These are phyloP conservation scores for Coelogynopora nodosa DNA, from an alignment of 2,888 invertebrate species.

Conservation along the genomic window DNA sequence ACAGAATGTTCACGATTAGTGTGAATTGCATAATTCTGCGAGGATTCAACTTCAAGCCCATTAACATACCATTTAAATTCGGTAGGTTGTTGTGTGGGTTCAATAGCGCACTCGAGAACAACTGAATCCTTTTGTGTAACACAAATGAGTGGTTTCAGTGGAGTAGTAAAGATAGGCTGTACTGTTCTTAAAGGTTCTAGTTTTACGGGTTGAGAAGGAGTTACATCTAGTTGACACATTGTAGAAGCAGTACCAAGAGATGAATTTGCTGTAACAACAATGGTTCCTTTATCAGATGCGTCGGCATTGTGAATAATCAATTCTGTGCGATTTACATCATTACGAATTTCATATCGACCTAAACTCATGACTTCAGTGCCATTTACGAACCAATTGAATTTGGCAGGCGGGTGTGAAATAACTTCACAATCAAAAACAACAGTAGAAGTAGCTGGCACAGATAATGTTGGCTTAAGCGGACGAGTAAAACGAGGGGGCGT, in stretches of 20 bases:
- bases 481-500: neutral
- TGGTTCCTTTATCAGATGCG: constrained; percentile 15
- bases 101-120: constrained; percentile 16
- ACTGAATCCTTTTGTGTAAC: constrained; percentile 4
- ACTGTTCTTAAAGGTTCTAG: neutral
- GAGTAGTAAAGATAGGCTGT: neutral
- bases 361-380: constrained; percentile 63
- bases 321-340: constrained; percentile 65
- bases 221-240: constrained; percentile 26
- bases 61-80: constrained; percentile 63
- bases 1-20: constrained; percentile 55
- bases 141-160: neutral
- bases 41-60: constrained; percentile 61
- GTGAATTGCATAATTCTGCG: constrained; percentile 55
- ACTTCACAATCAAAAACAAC: constrained; percentile 45
- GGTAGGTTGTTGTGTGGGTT: constrained; percentile 48
- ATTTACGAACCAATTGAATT: constrained; percentile 62
- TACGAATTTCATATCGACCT: constrained; percentile 64
- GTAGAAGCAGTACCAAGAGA: constrained; percentile 12
- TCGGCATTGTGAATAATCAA: constrained; percentile 40
- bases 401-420: constrained; percentile 39
- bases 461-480: constrained; percentile 12
- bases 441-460: constrained; percentile 30
- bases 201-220: neutral
- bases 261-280: constrained; percentile 29